These are phyloP conservation scores for Apamea monoglypha DNA, from an alignment of 2,888 invertebrate genomes.

Conservation along the genomic window DNA sequence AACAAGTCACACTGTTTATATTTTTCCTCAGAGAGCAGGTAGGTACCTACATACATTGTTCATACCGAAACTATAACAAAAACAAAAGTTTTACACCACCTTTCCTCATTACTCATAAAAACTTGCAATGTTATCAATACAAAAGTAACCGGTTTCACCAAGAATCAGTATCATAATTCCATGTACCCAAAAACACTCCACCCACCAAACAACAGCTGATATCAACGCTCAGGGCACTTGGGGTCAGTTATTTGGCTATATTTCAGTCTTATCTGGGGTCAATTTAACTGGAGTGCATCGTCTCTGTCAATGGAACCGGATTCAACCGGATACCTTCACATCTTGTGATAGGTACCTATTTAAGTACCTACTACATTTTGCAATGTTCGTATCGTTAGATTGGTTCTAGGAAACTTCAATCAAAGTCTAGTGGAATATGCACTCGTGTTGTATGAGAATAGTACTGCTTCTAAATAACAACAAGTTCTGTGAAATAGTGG, in stretches of 20 bases:
- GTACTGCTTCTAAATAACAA: background rate
- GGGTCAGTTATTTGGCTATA: slow-evolving; percentile 58
- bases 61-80: background rate
- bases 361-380: slow-evolving; percentile 16
- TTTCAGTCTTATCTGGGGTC: slow-evolving; percentile 65
- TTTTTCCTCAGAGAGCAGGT: background rate
- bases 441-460: slow-evolving; percentile 1
- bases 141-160: slow-evolving; percentile 15
- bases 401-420: slow-evolving; percentile 7
- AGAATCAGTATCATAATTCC: slow-evolving; percentile 26
- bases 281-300: slow-evolving; percentile 50
- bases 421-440: background rate
- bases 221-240: slow-evolving; percentile 41
- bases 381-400: slow-evolving; percentile 1
- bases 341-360: slow-evolving; percentile 20
- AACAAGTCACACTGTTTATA: background rate
- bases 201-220: slow-evolving; percentile 63
- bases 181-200: slow-evolving; percentile 47
- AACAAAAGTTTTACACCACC: background rate
- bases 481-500: background rate
- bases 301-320: slow-evolving; percentile 51
- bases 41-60: background rate
- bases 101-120: background rate
- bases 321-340: slow-evolving; percentile 37
- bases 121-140: slow-evolving; percentile 3